Percentiles rank a stretch among this genome's conserved stretches.
Conservation (phyloP, 2,797 vertebrate species). For the Chloroceryle inda region DNA sequence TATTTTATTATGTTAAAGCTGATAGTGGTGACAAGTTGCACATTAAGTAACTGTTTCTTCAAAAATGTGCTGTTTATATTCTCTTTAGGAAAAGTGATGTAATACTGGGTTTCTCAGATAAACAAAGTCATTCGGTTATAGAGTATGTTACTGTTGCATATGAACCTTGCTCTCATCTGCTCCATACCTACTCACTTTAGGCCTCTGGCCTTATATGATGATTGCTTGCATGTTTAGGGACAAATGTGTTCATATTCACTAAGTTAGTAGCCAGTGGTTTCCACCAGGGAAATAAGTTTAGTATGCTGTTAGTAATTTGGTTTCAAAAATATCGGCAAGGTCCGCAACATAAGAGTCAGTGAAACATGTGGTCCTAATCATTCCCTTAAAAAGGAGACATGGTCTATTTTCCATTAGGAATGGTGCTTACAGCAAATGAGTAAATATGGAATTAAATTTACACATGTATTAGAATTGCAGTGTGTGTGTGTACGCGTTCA, state of each 20-base stretch:
- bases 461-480: slow-evolving; percentile 66
- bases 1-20: slow-evolving; percentile 77
- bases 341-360: slow-evolving; percentile 67
- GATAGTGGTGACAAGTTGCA: slow-evolving; percentile 79
- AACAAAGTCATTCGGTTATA: slow-evolving; percentile 70
- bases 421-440: slow-evolving; percentile 76
- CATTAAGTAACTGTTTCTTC: slow-evolving; percentile 78
- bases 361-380: slow-evolving; percentile 83
- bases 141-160: slow-evolving; percentile 35
- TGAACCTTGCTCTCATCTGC: slow-evolving; percentile 29
- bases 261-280: slow-evolving; percentile 81
- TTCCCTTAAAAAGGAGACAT: slow-evolving; percentile 77
- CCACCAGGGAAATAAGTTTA: slow-evolving; percentile 81
- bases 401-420: slow-evolving; percentile 83
- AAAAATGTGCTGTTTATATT: slow-evolving; percentile 74
- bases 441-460: slow-evolving; percentile 77
- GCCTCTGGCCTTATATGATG: slow-evolving; percentile 23
- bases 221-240: slow-evolving; percentile 71
- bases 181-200: slow-evolving; percentile 14
- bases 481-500: slow-evolving; percentile 25
- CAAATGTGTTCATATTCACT: slow-evolving; percentile 47
- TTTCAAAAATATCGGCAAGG: slow-evolving; percentile 70
- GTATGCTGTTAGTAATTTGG: slow-evolving; percentile 77
- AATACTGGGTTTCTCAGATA: slow-evolving; percentile 72
- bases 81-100: slow-evolving; percentile 75